Evolutionary conservation across 2,888 invertebrate genomes (phyloP), one percentile per base, ranked within the genome.

Genomic region (Drosophila kokeensis): DNA sequence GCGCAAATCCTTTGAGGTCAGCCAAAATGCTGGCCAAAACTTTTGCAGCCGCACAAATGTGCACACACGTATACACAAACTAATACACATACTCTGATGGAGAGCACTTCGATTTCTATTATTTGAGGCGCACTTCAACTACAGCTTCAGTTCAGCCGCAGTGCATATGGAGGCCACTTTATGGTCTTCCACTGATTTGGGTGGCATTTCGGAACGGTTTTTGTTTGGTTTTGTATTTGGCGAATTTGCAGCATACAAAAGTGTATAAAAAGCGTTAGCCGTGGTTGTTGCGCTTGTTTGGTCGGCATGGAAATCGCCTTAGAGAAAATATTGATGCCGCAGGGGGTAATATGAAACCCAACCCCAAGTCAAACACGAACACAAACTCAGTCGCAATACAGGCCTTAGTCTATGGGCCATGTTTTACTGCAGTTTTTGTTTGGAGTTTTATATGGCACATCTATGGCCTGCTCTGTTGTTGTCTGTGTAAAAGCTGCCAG

Each of bases 391-490:
- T 15, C 45, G 45, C 15, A 45, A 15, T 45, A 45, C 45, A 45
- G 45, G 54, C 38, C 53, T 65, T 70, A 68, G 68, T 73, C 73
- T 69, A 59, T 82, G 62, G 64, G 49, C 59, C 69, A 75, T 87
- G 87, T 87, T 82, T 89, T 89, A 87, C 79, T 87, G 89, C 84
- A 84, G 82, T 84, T 84, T 84, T 89, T 89, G 87, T 81, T 82
- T 69, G 65, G 69, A 87, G 67, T 81, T 87, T 84, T 82, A 87
- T 89, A 72, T 76, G 79, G 65, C 69, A 54, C 81, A 79, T 82
- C 79, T 69, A 84, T 65, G 82, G 76, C 54, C 66, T 48, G 58
- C 15, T 69, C 48, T 50, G 58, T 48, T 68, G 62, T 74, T 65
- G 68, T 79, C 54, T 79, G 45, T 67, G 53, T 65, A 67, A 72